These are phyloP conservation scores for Dallia pectoralis DNA, from an alignment of 2,797 vertebrate species.

Conservation along the genomic window DNA sequence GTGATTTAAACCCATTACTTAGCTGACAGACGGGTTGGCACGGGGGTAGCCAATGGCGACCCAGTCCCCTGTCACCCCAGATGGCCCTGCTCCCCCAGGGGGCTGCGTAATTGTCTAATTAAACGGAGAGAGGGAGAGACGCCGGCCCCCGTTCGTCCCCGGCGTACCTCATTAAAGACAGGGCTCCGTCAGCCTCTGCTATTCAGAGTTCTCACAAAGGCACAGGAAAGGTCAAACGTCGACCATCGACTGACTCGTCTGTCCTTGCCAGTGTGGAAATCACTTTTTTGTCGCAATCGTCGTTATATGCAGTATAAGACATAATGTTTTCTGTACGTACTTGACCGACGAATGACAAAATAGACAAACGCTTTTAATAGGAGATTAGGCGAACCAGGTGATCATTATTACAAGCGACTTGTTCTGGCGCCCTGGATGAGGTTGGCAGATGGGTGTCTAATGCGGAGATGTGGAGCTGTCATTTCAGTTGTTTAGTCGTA, in stretches of 20 bases:
- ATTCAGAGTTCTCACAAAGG: conserved; percentile 36
- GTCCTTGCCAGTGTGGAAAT: conserved; percentile 7
- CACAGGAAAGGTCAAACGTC: conserved; percentile 66
- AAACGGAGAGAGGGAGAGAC: conserved; percentile 61
- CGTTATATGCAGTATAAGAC: not conserved
- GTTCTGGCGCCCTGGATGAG: too few relatives aligned
- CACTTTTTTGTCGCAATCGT: not conserved
- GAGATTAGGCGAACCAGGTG: too few relatives aligned
- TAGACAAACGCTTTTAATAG: not conserved
- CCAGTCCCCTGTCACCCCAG: conserved; percentile 57
- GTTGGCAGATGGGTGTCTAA: not conserved
- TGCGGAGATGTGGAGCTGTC: not conserved
- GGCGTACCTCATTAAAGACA: conserved; percentile 69
- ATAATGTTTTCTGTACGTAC: not conserved
- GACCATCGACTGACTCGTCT: conserved; percentile 11
- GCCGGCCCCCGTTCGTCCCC: conserved; percentile 36
- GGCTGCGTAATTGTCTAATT: conserved; percentile 76
- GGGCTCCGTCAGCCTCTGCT: conserved; percentile 59
- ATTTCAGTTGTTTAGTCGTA: too few relatives aligned
- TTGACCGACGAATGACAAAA: not conserved
- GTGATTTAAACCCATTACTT: conserved; percentile 52
- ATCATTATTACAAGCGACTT: too few relatives aligned
- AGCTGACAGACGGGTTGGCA: conserved; percentile 62
- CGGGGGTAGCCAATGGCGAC: conserved; percentile 52
- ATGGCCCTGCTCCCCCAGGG: conserved; percentile 56